phyloP scores from a whole-genome alignment of 2,113 vertebrate genomes.

The Brevimyrus niger region DNA sequence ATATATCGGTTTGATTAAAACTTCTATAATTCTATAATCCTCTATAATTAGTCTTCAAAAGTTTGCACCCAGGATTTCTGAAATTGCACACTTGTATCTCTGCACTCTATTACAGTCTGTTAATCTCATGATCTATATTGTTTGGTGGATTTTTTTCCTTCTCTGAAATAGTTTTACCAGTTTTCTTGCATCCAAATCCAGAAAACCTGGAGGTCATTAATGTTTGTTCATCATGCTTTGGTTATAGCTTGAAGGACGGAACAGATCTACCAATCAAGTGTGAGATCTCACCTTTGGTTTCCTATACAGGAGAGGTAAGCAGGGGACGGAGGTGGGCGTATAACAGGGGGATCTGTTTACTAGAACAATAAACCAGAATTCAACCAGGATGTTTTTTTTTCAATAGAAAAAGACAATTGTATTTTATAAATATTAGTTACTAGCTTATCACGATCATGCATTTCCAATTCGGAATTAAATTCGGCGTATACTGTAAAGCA shows the following conservation, averaged over 20 bases:
- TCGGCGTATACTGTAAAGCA: neutral
- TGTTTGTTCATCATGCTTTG: constrained; percentile 21
- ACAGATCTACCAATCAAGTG: constrained; percentile 89
- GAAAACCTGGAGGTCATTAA: neutral
- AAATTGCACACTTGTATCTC: neutral
- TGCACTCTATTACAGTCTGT: neutral
- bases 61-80: neutral
- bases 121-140: neutral
- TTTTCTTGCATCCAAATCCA: neutral
- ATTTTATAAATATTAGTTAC: neutral
- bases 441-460: neutral
- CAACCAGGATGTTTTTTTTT: neutral
- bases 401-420: neutral
- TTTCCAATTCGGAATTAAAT: neutral
- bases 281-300: constrained; percentile 89
- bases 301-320: constrained; percentile 90
- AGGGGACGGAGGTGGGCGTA: too few relatives aligned
- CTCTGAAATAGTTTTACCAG: neutral
- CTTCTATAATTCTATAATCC: neutral
- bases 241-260: constrained; percentile 81
- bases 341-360: neutral
- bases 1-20: neutral
- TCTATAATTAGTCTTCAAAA: neutral
- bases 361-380: neutral
- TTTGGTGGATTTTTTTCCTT: neutral